Base-by-base conservation (phyloP, 2,888 invertebrate genomes). In the Ophion slaviceki region DNA sequence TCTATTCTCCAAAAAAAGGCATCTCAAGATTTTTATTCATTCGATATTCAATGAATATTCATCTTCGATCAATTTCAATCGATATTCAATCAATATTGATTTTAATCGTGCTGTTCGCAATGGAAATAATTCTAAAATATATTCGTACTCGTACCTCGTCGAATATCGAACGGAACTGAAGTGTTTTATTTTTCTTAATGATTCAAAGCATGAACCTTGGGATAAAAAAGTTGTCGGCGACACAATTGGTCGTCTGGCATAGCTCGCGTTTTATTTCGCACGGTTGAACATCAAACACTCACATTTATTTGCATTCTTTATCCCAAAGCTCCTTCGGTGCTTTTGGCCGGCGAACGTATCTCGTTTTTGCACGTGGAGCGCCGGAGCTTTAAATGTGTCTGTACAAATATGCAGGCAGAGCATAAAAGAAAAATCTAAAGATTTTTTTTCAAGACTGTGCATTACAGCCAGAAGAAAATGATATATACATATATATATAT, bases 401-500 rank as follows among this genome's bases (percentile, higher is more conserved):
- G 62, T 64, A 64, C 66, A 78, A 57, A 86, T 82, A 83, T 88
- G 88, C 88, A 87, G 87, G 87, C 86, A 85, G 87, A 84, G 85
- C 84, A 75, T 45, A 14, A 78, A 84, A 82, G 84, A 82, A 87
- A 89, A 85, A 89, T 89, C 88, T 82, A 88, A 89, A 87, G 82
- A 87, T 32, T 86, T 87, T 87, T 78, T 64, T 80, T 71, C 77
- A 74, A 87, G 90, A 82, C 86, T 86, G 83, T 82, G 80, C 85
- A 86, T 87, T 85, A 47, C 66, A 78, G 75, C 28, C 32, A 64
- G 64, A 75, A 80, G 74, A 86, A 88, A 82, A 64, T 86, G 67
- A 24, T 24, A 24, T 24, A 24, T 24, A 24, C 1, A 24, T 24
- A 24, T 24, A 32, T n/a, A 14, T 59, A 64, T 67, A 47, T 53